Base-by-base conservation (phyloP, 2,797 vertebrate genomes). In the Cossypha dichroa region DNA sequence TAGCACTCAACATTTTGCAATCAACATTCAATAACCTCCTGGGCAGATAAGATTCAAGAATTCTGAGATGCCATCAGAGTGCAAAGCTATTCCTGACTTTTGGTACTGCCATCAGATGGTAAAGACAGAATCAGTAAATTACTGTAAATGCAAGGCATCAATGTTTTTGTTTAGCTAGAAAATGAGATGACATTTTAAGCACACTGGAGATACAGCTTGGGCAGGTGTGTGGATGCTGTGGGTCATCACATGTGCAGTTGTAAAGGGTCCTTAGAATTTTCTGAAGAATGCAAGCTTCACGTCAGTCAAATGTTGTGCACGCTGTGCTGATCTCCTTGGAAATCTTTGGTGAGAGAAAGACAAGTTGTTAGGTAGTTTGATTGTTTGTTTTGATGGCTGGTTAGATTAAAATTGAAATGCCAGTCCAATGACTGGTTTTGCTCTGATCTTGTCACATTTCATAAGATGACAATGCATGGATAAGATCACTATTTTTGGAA, bases 121-220 rank as follows among this genome's bases (percentile, higher is more conserved):
- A 2, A 89, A 89, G 92, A 38, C 86, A 60, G 78, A 76, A 86
- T 67, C 76, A 91, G 84, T 91, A 86, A 88, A 92, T 84, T 92
- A 80, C 87, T 85, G 80, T 41, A 89, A 94, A 83, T 68, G 66
- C 73, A 86, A 73, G 70, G 63, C 69, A 63, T 80, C 41, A 82
- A 36, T 85, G 54, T 58, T 92, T 90, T 46, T 75, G 34, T 91
- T 94, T 88, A 40, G 83, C 45, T n/a, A 67, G 79, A 94, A 94
- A 92, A 90, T 72, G 49, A 90, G 90, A 75, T 7, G 51, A 25
- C 69, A 81, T 62, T 88, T 94, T 52, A 85, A 91, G 78, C 59
- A 88, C 56, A 55, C 23, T 29, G 72, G 79, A 60, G 70, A 83
- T 33, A 28, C 0, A 59, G 56, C 52, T 22, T 6, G 48, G 55